Evolutionary conservation across 2,113 vertebrate species (phyloP).

Genomic region (Dasypus novemcinctus): DNA sequence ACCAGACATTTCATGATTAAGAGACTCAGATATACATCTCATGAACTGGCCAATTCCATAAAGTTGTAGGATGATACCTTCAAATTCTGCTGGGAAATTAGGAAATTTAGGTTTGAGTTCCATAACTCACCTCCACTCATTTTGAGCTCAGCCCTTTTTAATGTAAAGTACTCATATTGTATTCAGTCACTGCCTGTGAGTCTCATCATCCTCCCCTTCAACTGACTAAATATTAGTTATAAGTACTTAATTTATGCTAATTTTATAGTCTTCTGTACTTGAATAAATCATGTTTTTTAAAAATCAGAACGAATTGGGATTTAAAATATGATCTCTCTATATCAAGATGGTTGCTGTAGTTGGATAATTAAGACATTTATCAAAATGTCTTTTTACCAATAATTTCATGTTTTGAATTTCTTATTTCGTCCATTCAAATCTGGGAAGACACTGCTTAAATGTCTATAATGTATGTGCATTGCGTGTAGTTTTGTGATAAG

Average conservation of each 20-base stretch:
- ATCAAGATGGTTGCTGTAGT: neutral
- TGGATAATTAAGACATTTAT: neutral
- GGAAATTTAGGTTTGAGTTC: neutral
- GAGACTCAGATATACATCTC: neutral
- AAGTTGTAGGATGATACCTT: neutral
- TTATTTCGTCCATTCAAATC: neutral
- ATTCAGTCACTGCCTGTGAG: neutral
- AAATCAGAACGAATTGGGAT: neutral
- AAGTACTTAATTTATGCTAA: neutral
- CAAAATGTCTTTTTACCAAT: neutral
- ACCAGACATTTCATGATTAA: neutral
- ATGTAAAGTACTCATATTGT: neutral
- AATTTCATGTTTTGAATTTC: neutral
- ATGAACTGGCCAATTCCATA: neutral
- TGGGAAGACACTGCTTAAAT: neutral
- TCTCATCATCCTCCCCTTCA: neutral
- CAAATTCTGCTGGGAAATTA: neutral
- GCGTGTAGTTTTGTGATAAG: neutral
- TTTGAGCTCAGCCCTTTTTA: neutral
- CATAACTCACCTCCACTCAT: neutral
- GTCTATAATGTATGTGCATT: neutral
- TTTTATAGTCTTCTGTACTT: neutral
- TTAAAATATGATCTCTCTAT: constrained; percentile 2
- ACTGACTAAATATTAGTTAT: neutral
- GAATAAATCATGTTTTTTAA: constrained; percentile 5